Conservation (phyloP, 2,888 invertebrate genomes). For the Dorcus hopei region DNA sequence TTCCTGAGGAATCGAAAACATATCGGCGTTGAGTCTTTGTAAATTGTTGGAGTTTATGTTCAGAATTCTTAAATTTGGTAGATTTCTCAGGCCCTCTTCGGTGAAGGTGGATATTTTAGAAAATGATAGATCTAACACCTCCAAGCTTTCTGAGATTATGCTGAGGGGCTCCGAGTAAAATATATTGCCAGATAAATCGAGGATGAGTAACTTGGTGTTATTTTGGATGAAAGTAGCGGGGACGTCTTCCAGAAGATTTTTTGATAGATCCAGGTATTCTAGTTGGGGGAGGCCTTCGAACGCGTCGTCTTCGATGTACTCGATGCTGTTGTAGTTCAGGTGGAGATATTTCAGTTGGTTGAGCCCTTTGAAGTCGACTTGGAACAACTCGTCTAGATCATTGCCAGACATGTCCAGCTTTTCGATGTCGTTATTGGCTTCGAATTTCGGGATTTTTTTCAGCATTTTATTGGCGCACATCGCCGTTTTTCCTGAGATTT, state of each 20-base stretch:
- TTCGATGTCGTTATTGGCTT: constrained; percentile 32
- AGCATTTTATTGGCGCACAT: constrained; percentile 23
- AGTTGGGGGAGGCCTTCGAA: constrained; percentile 39
- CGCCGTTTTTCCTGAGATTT: background rate
- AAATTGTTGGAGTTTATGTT: constrained; percentile 42
- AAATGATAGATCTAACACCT: constrained; percentile 38
- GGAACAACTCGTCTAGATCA: constrained; percentile 35
- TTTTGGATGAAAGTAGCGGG: constrained; percentile 34
- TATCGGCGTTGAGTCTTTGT: constrained; percentile 30
- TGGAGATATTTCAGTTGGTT: constrained; percentile 37
- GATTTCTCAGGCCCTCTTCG: constrained; percentile 30
- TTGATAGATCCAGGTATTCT: constrained; percentile 41
- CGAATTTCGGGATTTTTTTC: constrained; percentile 37
- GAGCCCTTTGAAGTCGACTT: constrained; percentile 35
- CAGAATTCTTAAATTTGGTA: constrained; percentile 39
- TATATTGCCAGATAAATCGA: constrained; percentile 42
- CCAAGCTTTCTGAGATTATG: constrained; percentile 37
- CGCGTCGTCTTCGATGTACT: constrained; percentile 35
- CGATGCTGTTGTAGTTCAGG: constrained; percentile 38
- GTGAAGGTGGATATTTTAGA: constrained; percentile 37
- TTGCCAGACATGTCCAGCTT: constrained; percentile 43
- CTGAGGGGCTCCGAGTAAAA: constrained; percentile 37
- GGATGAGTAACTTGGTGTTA: constrained; percentile 36
- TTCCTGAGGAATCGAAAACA: constrained; percentile 28
- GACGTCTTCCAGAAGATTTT: constrained; percentile 38